Base-by-base conservation (phyloP, 2,888 invertebrate species). In the Agrochola litura region DNA sequence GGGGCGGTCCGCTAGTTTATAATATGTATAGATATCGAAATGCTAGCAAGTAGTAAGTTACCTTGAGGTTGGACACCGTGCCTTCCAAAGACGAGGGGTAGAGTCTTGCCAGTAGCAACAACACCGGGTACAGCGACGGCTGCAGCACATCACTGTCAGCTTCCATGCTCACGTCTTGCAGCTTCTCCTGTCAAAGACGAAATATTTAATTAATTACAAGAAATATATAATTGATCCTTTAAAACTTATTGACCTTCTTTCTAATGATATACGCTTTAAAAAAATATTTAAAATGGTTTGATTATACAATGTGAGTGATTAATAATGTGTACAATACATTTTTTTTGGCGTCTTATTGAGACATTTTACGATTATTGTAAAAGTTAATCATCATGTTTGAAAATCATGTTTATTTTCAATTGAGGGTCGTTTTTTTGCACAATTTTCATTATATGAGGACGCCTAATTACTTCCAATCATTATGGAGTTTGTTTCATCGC, bases 61-160 rank as follows among this genome's bases (percentile, higher is more conserved):
- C 98, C 97, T 98, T 97, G 72, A 98, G 95, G 88, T 97, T 97
- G 41, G 97, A 97, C 87, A 98, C 97, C 16, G 97, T 97, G 60
- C 98, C 98, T 90, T 98, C 98, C 69, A 97, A 94, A 1, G 97
- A 97, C 0, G 98, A 98, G 0, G 98, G 98, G 93, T 98, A 98
- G 8, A 99, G 96, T 54, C 99, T 96, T 3, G 98, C 98, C 71
- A 99, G 95, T 77, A 99, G 95, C 89, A 99, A 94, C 83, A 99
- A 95, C 65, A 98, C 97, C 0, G 99, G 98, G 94, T 98, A 98
- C 81, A 99, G 94, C 9, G 97, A 97, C 0, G 98, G 97, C 79
- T 98, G 97, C 74, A 95, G 94, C 93, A 87, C 54, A 37, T 81
- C 82, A 1, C 72, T 89, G 30, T 89, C 81, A 0, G 73, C 85